Evolutionary conservation across 2,888 invertebrate genomes (phyloP), one percentile per base, ranked within the genome.

Genomic region (Stenolophus ochropezus): DNA sequence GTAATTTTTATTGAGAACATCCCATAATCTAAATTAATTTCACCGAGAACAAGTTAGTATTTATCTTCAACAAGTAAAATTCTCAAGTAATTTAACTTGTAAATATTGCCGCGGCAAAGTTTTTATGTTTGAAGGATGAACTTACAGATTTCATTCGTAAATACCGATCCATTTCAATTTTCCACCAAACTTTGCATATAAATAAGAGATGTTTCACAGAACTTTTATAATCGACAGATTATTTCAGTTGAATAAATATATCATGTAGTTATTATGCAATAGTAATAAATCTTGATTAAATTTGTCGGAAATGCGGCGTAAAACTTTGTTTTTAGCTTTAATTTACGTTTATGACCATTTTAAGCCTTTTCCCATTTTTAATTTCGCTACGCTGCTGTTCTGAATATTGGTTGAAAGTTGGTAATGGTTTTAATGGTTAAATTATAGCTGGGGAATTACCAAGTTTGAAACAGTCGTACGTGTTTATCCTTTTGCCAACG

Each of bases 41-140:
- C 0, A 25, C 4, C 4, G 23, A 61, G 4, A 14, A 11, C 23
- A 61, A 21, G 14, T 25, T 25, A n/a, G 11, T 61, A 61, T 61
- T 61, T 61, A 61, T 69, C 69, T 69, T 69, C 1, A 33, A 18
- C 16, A 20, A 69, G 42, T 69, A 69, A 20, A 18, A 69, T 69
- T 69, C 42, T 69, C 69, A 69, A 33, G 42, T 69, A 69, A 69
- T 69, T 69, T 69, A 69, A 69, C 69, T 69, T 69, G 42, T 69
- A 69, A 69, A 69, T 69, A 69, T 16, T 69, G 6, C 2, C 33
- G 33, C 27, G 16, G 4, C 23, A 61, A 61, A 61, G 14, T 61
- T 61, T 61, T 61, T 27, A n/a, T n/a, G n/a, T 25, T 61, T 61
- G 5, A 4, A 14, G 3, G 61, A 14, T 23, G 61, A 61, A 61